phyloP scores from a whole-genome alignment of 2,113 vertebrate genomes.

The Gracilinanus agilis region DNA sequence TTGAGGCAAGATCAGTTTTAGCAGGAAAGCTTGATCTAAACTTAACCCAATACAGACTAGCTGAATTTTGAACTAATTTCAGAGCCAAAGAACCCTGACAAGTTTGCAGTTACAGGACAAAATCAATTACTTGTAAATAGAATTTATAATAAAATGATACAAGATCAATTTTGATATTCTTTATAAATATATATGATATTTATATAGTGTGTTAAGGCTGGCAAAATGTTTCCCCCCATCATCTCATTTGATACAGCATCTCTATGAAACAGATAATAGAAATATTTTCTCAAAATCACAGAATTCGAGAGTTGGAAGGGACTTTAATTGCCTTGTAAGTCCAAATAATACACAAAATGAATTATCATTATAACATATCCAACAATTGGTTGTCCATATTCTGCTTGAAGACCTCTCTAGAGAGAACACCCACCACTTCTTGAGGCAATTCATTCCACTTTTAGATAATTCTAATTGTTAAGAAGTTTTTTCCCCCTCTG shows the following conservation, averaged over 20 bases:
- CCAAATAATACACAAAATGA: not conserved
- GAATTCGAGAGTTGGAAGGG: not conserved
- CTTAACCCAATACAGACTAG: too few species aligned
- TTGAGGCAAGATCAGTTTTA: too few species aligned
- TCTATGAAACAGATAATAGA: not conserved
- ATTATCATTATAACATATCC: not conserved
- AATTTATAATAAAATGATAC: too few species aligned
- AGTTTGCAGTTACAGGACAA: too few species aligned
- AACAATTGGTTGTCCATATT: not conserved
- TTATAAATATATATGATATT: not conserved
- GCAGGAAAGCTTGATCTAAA: too few species aligned
- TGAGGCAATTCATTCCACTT: not conserved
- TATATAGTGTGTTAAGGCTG: not conserved
- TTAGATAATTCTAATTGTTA: not conserved
- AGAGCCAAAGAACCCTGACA: too few species aligned
- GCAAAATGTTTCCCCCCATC: not conserved
- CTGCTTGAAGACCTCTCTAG: not conserved
- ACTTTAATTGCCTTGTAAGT: not conserved
- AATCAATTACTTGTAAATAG: too few species aligned
- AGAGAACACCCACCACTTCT: not conserved
- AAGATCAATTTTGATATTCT: too few species aligned
- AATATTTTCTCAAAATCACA: not conserved
- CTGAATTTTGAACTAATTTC: too few species aligned
- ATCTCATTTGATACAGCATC: not conserved
- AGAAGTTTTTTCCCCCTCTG: not conserved